Evolutionary conservation across 2,797 vertebrate genomes (phyloP).

Genomic region (Orientallactaga sibirica): DNA sequence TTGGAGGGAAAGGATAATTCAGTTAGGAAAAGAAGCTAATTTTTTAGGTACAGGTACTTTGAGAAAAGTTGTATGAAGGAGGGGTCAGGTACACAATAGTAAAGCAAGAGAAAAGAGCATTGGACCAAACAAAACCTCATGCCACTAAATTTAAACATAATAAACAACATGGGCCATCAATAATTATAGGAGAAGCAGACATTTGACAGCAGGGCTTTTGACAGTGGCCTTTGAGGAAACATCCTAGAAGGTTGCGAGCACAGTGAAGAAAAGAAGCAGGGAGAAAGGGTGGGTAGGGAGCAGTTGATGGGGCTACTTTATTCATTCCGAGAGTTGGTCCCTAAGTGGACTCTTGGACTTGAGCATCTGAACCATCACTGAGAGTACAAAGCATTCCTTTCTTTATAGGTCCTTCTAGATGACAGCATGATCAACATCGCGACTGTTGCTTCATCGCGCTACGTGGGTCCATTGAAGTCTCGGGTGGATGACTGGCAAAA

Average conservation of each 20-base stretch:
- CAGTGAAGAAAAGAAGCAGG: neutral
- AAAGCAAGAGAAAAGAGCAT: neutral
- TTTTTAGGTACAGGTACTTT: constrained; percentile 20
- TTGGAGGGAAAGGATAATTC: neutral
- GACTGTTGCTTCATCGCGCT: constrained; percentile 92
- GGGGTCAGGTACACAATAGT: neutral
- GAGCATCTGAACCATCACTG: constrained; percentile 22
- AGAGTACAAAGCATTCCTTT: constrained; percentile 20
- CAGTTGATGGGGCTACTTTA: neutral
- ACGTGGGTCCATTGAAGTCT: constrained; percentile 89
- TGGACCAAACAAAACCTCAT: neutral
- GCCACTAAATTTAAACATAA: neutral
- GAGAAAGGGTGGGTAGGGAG: neutral
- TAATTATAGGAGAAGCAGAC: neutral
- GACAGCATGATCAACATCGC: constrained; percentile 92
- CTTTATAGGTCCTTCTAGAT: constrained; percentile 91
- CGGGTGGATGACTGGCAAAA: constrained; percentile 91
- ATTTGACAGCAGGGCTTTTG: neutral
- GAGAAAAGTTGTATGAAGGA: neutral
- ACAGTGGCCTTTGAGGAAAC: neutral
- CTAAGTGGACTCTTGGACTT: neutral
- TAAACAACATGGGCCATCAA: neutral
- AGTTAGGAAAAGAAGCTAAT: neutral
- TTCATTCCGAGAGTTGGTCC: neutral
- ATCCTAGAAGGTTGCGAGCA: neutral